phyloP scores from a whole-genome alignment of 2,888 invertebrate species.

The Drosophila acutilabella region DNA sequence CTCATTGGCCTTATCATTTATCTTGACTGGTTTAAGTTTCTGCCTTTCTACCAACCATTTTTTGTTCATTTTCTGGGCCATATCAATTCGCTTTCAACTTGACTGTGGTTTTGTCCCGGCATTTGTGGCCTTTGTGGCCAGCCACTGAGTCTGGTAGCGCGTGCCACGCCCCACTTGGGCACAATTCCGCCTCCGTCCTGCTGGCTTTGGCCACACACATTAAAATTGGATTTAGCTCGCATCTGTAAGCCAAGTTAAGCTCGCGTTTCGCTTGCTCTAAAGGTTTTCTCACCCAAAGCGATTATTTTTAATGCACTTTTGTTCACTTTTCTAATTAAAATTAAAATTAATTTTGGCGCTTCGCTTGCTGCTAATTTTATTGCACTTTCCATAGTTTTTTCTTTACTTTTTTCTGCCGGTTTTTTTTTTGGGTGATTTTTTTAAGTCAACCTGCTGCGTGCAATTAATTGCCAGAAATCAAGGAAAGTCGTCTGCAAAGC shows the following conservation, averaged over 20 bases:
- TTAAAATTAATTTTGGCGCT: constrained; percentile 64
- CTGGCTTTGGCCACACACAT: constrained; percentile 39
- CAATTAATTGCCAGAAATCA: constrained; percentile 59
- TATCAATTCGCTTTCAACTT: constrained; percentile 68
- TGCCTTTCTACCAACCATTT: constrained; percentile 1
- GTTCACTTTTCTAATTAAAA: constrained; percentile 65
- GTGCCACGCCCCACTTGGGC: constrained; percentile 30
- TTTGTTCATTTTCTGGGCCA: constrained; percentile 45
- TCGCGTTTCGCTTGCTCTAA: constrained; percentile 14
- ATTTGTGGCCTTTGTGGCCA: constrained; percentile 66
- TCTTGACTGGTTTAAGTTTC: constrained; percentile 60
- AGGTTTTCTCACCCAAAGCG: constrained; percentile 35
- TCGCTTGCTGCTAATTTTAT: constrained; percentile 52
- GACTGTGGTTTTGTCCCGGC: constrained; percentile 46
- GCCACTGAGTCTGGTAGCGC: constrained; percentile 26
- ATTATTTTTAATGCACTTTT: constrained; percentile 63
- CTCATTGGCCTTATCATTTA: constrained; percentile 75
- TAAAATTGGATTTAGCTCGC: constrained; percentile 65
- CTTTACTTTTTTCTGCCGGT: background rate
- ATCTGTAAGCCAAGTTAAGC: constrained; percentile 65
- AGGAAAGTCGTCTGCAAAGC: constrained; percentile 31
- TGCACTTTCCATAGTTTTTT: constrained; percentile 47
- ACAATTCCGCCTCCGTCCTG: no score
- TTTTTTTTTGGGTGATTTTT: background rate
- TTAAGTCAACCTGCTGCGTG: constrained; percentile 53